phyloP scores from a whole-genome alignment of 2,888 invertebrate species.

The Andrena chrysosceles region DNA sequence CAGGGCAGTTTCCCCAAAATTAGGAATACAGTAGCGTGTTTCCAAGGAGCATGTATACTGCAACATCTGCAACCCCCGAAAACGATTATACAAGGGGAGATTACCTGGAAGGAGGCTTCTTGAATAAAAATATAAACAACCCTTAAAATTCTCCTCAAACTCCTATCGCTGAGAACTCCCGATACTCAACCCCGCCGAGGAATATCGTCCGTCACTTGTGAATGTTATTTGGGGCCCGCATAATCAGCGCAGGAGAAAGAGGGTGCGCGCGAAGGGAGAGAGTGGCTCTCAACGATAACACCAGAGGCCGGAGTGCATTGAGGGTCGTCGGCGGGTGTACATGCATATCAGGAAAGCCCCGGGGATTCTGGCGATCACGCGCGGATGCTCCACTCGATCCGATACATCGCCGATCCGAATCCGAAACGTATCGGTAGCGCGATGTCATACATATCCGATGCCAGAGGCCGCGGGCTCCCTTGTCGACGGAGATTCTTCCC shows the following conservation, averaged over 20 bases:
- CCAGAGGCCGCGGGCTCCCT: slow-evolving; percentile 67
- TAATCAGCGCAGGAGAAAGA: neutral
- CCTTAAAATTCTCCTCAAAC: no score
- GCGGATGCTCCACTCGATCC: slow-evolving; percentile 74
- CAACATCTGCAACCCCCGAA: slow-evolving; percentile 2
- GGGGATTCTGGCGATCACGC: slow-evolving; percentile 78
- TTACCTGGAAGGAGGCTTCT: neutral
- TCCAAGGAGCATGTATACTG: neutral
- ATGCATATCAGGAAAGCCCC: slow-evolving; percentile 66
- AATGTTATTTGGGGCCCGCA: no score
- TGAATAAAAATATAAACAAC: no score
- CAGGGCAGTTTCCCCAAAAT: neutral
- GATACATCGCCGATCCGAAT: slow-evolving; percentile 77
- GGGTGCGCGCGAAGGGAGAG: neutral
- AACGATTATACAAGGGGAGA: neutral
- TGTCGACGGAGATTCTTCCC: slow-evolving; percentile 61
- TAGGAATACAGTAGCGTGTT: neutral
- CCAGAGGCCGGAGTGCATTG: slow-evolving; percentile 27
- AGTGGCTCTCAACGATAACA: slow-evolving; percentile 29
- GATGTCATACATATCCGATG: slow-evolving; percentile 81
- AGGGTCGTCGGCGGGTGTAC: slow-evolving; percentile 46
- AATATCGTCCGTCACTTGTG: no score
- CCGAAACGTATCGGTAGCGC: slow-evolving; percentile 78
- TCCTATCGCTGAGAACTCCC: no score
- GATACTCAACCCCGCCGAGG: no score